These are phyloP conservation scores for Epicampocera succincta DNA, from an alignment of 2,888 invertebrate genomes.

Conservation along the genomic window DNA sequence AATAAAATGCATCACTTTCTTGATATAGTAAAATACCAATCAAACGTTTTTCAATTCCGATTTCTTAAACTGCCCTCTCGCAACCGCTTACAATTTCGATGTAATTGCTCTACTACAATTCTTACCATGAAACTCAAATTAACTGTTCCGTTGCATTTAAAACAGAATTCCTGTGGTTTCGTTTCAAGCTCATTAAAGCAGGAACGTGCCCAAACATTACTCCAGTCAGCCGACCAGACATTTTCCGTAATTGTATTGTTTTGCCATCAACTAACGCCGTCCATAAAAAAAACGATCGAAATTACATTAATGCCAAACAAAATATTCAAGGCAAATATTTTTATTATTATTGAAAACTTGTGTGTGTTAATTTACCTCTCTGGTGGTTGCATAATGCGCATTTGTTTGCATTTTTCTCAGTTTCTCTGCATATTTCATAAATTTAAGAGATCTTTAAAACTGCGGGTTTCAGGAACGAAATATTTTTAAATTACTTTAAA, in stretches of 20 bases:
- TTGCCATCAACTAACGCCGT: constrained; percentile 3
- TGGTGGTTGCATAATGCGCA: constrained; percentile 28
- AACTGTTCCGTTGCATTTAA: neutral
- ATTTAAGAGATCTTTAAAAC: constrained; percentile 1
- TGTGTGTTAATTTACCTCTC: constrained; percentile 4
- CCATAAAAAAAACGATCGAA: constrained; percentile 10
- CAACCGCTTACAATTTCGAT: constrained; percentile 13
- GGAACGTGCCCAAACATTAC: constrained; percentile 39
- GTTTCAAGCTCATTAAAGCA: constrained; percentile 15
- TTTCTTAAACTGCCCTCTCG: neutral
- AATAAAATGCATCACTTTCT: no score
- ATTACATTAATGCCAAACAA: constrained; percentile 30
- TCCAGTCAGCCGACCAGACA: constrained; percentile 2
- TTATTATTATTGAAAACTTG: constrained; percentile 32
- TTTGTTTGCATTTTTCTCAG: constrained; percentile 9
- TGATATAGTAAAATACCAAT: neutral
- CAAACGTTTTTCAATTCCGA: neutral
- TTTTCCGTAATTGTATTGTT: constrained; percentile 12
- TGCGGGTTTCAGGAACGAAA: constrained; percentile 32
- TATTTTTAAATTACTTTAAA: constrained; percentile 12
- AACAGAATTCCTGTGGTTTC: constrained; percentile 44
- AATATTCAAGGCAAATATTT: constrained; percentile 55
- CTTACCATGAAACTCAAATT: constrained; percentile 4
- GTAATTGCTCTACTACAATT: constrained; percentile 16
- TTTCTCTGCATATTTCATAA: neutral